Conservation (phyloP, 64 coral and sea anemone genomes). For the Actinia equina region DNA sequence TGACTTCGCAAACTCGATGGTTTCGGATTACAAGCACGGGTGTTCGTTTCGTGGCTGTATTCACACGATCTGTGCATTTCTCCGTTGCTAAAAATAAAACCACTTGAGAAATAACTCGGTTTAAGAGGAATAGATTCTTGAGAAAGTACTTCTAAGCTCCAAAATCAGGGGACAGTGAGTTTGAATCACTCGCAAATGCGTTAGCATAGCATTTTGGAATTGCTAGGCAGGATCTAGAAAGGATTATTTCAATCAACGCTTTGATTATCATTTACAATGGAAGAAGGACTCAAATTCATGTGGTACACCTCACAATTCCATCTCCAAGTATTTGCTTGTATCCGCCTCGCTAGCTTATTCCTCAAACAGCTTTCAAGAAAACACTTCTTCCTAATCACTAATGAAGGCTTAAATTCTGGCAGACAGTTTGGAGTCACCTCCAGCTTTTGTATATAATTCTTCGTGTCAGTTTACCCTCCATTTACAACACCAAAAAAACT, state of each 20-base stretch:
- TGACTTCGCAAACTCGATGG: constrained; percentile 25
- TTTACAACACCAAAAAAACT: constrained; percentile 29
- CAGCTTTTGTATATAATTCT: constrained; percentile 26
- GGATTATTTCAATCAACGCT: constrained; percentile 43
- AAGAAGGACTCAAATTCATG: constrained; percentile 38
- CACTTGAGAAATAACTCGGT: constrained; percentile 24
- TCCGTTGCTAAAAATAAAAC: constrained; percentile 32
- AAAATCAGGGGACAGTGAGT: constrained; percentile 23
- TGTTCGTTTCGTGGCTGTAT: constrained; percentile 26
- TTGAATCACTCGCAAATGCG: background rate
- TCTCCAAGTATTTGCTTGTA: constrained; percentile 20
- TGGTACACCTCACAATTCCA: constrained; percentile 35
- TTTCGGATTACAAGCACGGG: constrained; percentile 36
- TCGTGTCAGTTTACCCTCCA: constrained; percentile 24
- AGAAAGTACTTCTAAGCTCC: constrained; percentile 18
- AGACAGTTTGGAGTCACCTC: constrained; percentile 29
- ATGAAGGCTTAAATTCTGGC: constrained; percentile 23
- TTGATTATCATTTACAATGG: constrained; percentile 24
- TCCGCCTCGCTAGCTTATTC: constrained; percentile 26
- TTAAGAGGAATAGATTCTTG: constrained; percentile 13
- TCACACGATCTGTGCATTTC: constrained; percentile 30
- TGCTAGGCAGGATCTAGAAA: constrained; percentile 15
- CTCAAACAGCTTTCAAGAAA: constrained; percentile 29
- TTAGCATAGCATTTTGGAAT: constrained; percentile 16
- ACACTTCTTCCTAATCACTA: constrained; percentile 28